Conservation (phyloP, 2,888 invertebrate genomes). For the Epinotia nisella region DNA sequence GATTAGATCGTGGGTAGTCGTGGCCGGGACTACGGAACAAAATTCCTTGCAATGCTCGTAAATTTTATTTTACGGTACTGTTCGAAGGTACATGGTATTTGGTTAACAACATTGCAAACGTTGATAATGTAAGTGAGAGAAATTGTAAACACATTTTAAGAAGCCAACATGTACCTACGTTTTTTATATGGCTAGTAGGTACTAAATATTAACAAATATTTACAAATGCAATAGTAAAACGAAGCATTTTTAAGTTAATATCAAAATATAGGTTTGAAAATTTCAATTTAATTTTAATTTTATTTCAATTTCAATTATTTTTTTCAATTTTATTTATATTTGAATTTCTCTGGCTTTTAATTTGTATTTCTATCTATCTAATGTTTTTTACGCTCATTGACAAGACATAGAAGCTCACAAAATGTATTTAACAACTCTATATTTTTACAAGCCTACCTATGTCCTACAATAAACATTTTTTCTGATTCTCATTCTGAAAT, state of each 20-base stretch:
- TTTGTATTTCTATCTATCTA: too few species aligned
- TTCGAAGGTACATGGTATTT: conserved; percentile 22
- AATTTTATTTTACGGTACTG: conserved; percentile 35
- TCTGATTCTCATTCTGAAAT: too few species aligned
- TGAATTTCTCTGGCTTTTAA: too few species aligned
- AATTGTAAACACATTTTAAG: neutral
- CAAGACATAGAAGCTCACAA: too few species aligned
- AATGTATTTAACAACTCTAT: too few species aligned
- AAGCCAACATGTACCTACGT: neutral
- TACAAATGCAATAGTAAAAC: neutral
- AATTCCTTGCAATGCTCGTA: conserved; percentile 34
- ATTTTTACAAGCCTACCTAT: too few species aligned
- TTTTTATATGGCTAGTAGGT: too few species aligned
- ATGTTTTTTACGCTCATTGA: too few species aligned
- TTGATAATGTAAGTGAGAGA: conserved; percentile 4
- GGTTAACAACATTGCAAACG: conserved; percentile 17
- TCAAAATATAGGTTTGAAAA: neutral
- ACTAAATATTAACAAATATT: neutral
- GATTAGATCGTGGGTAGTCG: conserved; percentile 44
- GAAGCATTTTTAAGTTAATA: neutral
- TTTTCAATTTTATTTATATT: too few species aligned
- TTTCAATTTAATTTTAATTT: too few species aligned
- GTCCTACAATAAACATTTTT: too few species aligned
- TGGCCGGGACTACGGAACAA: conserved; percentile 38
- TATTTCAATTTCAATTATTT: too few species aligned